Evolutionary conservation across 1,140 invertebrate species (phyloP).

Genomic region (Atopsyche davidsoni): DNA sequence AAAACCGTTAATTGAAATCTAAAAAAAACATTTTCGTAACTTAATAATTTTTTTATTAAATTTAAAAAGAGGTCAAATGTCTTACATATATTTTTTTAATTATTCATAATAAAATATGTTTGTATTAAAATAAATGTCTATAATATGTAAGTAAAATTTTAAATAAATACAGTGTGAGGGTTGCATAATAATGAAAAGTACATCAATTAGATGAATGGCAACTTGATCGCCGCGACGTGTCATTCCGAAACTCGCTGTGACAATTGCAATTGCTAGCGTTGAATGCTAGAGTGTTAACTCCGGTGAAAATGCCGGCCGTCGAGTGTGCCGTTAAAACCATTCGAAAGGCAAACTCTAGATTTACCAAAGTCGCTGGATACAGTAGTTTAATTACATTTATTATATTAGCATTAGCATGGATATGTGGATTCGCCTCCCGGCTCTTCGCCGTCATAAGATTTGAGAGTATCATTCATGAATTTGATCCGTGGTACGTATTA

Average conservation of each 20-base stretch:
- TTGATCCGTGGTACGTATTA: conserved; percentile 94
- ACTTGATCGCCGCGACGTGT: conserved; percentile 22
- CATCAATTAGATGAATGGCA: conserved; percentile 4
- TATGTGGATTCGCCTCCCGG: conserved; percentile 94
- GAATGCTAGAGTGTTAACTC: conserved; percentile 14
- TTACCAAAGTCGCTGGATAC: conserved; percentile 21
- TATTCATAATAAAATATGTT: not conserved
- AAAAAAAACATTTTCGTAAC: too few relatives aligned
- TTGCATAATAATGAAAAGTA: too few relatives aligned
- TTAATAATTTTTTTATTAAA: too few relatives aligned
- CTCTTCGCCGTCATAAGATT: conserved; percentile 98
- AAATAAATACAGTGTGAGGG: too few relatives aligned
- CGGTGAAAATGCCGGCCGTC: conserved; percentile 13
- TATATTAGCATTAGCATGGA: conserved; percentile 89
- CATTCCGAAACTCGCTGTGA: conserved; percentile 17
- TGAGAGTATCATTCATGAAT: conserved; percentile 99
- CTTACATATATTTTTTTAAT: conserved; percentile 9
- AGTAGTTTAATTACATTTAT: conserved; percentile 85
- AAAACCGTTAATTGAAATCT: conserved; percentile 6
- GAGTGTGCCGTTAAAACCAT: conserved; percentile 20
- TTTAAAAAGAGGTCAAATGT: too few relatives aligned
- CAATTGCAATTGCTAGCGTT: conserved; percentile 16
- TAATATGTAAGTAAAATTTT: not conserved
- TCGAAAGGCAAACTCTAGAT: conserved; percentile 16
- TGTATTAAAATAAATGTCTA: not conserved